Base-by-base conservation (phyloP, 2,113 vertebrate genomes). In the Rostratula benghalensis region DNA sequence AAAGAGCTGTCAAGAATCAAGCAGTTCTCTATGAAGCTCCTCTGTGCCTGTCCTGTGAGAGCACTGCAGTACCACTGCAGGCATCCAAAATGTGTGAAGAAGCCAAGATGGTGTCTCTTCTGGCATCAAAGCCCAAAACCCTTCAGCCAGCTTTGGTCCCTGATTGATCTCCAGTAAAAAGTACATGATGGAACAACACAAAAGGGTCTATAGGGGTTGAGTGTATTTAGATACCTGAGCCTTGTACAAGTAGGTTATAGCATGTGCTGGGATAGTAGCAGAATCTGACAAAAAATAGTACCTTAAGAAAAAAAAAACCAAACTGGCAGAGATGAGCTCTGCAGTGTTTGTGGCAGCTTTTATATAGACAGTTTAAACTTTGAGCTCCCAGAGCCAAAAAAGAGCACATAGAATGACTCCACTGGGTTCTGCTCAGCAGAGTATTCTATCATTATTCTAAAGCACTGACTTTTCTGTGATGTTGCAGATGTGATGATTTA, bases 41-140 rank as follows among this genome's bases (percentile, higher is more conserved):
- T 64, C 53, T 68, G 11, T 68, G 45, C 54, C 61, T 64, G 10
- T 53, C 59, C 59, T 73, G 12, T 74, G 51, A 71, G 73, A 61
- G 23, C 31, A 41, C 35, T 1, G 0, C 43, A 82, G 48, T 46
- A 45, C 57, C 16, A 18, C 33, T 25, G 43, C 33, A 57, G 54
- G 25, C 35, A 48, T 68, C 50, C 1, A 0, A 83, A 10, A 11
- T 1, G 0, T 22, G 20, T 37, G 45, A 25, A 1, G 0, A 93
- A 37, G 31, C 56, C 51, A 60, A 82, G 65, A 41, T n/a, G 63
- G 56, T 65, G 31, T 61, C 46, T 92, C 18, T 35, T 81, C 45
- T 87, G 73, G 7, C 41, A 50, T 43, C 35, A 59, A 33, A 85
- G 41, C 43, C 35, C 50, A 87, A 78, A 57, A 68, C 50, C 13